Conservation (phyloP, 2,113 vertebrate genomes). For the Chelonoidis abingdonii region DNA sequence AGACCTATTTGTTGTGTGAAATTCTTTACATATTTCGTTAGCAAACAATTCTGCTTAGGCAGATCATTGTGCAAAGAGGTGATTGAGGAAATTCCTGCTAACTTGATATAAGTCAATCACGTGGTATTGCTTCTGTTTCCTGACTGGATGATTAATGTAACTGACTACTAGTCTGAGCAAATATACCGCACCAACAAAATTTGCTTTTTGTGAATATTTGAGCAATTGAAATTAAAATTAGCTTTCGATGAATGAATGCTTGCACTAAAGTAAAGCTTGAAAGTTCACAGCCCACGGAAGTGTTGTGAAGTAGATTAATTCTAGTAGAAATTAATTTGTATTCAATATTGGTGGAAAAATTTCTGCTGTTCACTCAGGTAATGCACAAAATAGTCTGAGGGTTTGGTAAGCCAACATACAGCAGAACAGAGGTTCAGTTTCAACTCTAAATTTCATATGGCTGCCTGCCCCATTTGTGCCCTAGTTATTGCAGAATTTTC, state of each 20-base stretch:
- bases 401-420: conserved; percentile 4
- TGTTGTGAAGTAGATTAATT: neutral
- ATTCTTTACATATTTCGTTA: neutral
- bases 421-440: neutral
- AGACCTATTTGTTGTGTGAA: neutral
- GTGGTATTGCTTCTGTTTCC: neutral
- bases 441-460: neutral
- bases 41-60: neutral
- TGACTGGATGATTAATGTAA: conserved; percentile 39
- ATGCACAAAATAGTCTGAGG: neutral
- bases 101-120: conserved; percentile 34
- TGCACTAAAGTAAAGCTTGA: neutral
- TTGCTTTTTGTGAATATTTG: conserved; percentile 24
- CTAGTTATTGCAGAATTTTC: neutral
- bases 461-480: neutral
- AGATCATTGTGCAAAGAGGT: neutral
- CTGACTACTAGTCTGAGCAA: conserved; percentile 29
- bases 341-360: neutral
- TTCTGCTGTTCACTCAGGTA: neutral
- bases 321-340: neutral
- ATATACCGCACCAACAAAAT: conserved; percentile 15
- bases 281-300: neutral
- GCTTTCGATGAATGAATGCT: neutral
- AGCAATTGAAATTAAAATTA: conserved; percentile 34
- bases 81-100: neutral